Evolutionary conservation across 2,888 invertebrate genomes (phyloP), one percentile per base, ranked within the genome.

Genomic region (Elysia crispata): DNA sequence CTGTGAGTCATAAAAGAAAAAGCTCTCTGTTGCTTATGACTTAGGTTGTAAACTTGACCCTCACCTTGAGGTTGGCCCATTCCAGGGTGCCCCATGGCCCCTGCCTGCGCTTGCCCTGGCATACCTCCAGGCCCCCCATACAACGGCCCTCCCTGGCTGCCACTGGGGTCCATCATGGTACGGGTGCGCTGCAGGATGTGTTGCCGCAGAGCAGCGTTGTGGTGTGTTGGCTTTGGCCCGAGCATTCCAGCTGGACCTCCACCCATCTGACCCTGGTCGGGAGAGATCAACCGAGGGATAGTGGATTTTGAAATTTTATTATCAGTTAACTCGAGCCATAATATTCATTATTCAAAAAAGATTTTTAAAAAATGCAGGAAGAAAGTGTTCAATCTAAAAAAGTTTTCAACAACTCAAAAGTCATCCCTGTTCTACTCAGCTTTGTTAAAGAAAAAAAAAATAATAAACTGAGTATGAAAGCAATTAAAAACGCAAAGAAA

Each of bases 161-260:
- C 81, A 3, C 5, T 11, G 41, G 41, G 41, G 1, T 85, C 86
- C 25, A 85, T 81, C 79, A 86, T 80, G 33, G 81, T 82, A 67
- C 83, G 84, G 11, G 82, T 83, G 30, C 86, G 83, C 77, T 86
- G 85, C 74, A 85, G 83, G 23, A 85, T 83, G 82, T 86, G 85
- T 72, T 86, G 85, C 13, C 84, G 78, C 1, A 88, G 83, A 73
- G 86, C 79, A 74, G 83, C 85, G n/a, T 86, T 85, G 60, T 84
- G 84, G 18, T 84, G 83, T 41, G 84, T 83, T 76, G 85, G 82
- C 79, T 86, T 86, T 18, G 85, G 83, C 83, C 86, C 83, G 64
- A 83, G 83, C 41, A 62, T 84, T 82, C 72, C 73, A 23, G 66
- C 41, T 15, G 62, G 72, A 11, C 60, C 70, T 18, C 69, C 41